These are phyloP conservation scores for Prolemur simus DNA, from an alignment of 2,113 vertebrate species.

Conservation along the genomic window DNA sequence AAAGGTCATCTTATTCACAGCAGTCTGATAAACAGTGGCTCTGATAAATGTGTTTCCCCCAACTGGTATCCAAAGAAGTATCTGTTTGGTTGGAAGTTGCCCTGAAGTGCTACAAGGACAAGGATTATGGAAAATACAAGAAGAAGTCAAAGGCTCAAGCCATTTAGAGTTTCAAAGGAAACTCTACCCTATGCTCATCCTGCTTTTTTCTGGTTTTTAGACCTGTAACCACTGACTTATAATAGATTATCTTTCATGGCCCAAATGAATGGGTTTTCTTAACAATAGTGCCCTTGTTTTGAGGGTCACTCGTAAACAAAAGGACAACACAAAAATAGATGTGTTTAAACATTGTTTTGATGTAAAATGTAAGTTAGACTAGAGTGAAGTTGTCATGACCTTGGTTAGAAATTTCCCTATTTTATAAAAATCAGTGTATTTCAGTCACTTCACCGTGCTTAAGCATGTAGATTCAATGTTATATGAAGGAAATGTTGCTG, in stretches of 20 bases:
- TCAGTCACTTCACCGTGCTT: not conserved
- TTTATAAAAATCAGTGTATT: slow-evolving; percentile 37
- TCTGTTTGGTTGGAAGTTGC: not conserved
- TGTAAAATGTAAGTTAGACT: slow-evolving; percentile 21
- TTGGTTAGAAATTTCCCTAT: slow-evolving; percentile 7
- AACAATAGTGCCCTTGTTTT: slow-evolving; percentile 66
- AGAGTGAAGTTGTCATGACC: not conserved
- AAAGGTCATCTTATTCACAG: slow-evolving; percentile 2
- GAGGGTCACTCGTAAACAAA: slow-evolving; percentile 54
- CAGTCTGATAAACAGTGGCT: not conserved
- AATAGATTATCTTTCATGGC: slow-evolving; percentile 71
- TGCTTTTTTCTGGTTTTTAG: slow-evolving; percentile 61
- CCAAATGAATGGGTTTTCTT: slow-evolving; percentile 69
- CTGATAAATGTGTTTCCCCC: not conserved
- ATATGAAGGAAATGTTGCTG: not conserved
- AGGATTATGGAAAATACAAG: slow-evolving; percentile 47
- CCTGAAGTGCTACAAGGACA: not conserved
- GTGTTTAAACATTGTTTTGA: slow-evolving; percentile 50
- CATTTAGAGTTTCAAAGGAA: slow-evolving; percentile 66
- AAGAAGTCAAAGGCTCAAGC: slow-evolving; percentile 20
- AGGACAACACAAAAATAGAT: slow-evolving; percentile 56
- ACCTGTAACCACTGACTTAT: slow-evolving; percentile 40
- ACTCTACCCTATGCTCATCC: slow-evolving; percentile 54
- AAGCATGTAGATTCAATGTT: not conserved
- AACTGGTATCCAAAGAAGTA: not conserved